phyloP scores from a whole-genome alignment of 1,140 invertebrate genomes.

The Eurosta solidaginis region DNA sequence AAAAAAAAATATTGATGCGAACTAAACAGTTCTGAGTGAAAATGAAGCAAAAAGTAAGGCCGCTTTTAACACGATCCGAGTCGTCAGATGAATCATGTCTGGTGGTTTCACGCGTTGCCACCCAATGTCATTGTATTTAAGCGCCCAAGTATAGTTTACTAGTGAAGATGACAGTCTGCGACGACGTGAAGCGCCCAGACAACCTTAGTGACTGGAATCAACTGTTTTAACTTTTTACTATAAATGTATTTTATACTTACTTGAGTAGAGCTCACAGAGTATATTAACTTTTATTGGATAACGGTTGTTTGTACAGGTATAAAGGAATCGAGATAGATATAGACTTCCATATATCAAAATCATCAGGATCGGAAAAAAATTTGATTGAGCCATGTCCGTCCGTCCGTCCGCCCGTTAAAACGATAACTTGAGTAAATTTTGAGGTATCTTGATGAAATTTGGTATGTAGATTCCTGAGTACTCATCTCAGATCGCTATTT shows the following conservation, averaged over 20 bases:
- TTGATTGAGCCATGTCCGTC: too few relatives aligned
- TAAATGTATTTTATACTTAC: background rate
- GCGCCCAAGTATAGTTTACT: background rate
- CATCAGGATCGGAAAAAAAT: too few relatives aligned
- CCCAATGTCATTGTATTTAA: background rate
- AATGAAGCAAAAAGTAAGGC: background rate
- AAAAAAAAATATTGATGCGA: too few relatives aligned
- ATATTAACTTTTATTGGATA: background rate
- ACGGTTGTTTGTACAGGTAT: too few relatives aligned
- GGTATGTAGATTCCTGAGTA: too few relatives aligned
- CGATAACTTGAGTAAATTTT: too few relatives aligned
- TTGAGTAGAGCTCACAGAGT: background rate
- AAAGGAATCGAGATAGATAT: too few relatives aligned
- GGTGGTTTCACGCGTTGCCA: background rate
- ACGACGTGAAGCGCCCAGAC: too few relatives aligned
- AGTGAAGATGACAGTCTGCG: background rate
- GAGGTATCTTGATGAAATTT: too few relatives aligned
- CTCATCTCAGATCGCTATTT: too few relatives aligned
- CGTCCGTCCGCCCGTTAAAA: too few relatives aligned
- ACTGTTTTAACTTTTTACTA: background rate
- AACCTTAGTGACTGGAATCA: background rate
- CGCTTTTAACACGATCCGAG: background rate
- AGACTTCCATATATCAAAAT: too few relatives aligned
- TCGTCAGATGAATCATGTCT: background rate
- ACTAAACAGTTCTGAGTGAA: background rate